Percentiles rank a stretch among this genome's conserved stretches.
Conservation (phyloP, 2,797 vertebrate species). For the Stomatorhinus walkeri region DNA sequence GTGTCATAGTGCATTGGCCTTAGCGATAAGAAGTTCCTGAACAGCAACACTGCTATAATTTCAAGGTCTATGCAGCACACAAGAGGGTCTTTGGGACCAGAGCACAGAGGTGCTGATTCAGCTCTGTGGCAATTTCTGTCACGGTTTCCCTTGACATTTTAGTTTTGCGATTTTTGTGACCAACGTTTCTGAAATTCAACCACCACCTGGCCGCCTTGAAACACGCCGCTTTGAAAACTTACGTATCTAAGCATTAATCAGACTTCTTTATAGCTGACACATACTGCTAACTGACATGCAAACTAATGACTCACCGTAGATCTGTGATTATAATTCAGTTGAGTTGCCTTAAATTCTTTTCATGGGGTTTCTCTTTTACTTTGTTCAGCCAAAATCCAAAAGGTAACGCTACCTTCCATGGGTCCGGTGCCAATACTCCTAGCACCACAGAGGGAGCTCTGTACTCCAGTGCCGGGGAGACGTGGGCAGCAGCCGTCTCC, state of each 20-base stretch:
- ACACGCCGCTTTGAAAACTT: not conserved
- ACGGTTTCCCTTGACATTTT: not conserved
- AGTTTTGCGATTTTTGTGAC: not conserved
- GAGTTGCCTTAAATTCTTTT: not conserved
- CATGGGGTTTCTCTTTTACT: not conserved
- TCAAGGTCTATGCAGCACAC: not conserved
- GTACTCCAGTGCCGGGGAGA: constrained; percentile 66
- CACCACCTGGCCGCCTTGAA: not conserved
- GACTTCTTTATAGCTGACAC: not conserved
- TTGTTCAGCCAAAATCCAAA: not conserved
- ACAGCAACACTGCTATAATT: not conserved
- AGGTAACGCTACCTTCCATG: constrained; percentile 61
- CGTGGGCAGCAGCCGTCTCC: constrained; percentile 63
- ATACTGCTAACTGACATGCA: not conserved
- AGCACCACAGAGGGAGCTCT: constrained; percentile 71
- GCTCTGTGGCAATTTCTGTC: not conserved
- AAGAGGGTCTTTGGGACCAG: not conserved
- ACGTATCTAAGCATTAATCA: not conserved
- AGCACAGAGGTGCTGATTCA: not conserved
- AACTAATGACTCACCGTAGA: not conserved
- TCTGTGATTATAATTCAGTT: not conserved
- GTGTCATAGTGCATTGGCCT: not conserved
- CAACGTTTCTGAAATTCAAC: not conserved
- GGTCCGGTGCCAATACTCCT: constrained; percentile 61
- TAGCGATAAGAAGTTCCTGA: not conserved